Percentiles rank a stretch among this genome's conserved stretches.
Evolutionary conservation across 2,888 invertebrate species (phyloP).

Genomic region (Synergus itoensis): DNA sequence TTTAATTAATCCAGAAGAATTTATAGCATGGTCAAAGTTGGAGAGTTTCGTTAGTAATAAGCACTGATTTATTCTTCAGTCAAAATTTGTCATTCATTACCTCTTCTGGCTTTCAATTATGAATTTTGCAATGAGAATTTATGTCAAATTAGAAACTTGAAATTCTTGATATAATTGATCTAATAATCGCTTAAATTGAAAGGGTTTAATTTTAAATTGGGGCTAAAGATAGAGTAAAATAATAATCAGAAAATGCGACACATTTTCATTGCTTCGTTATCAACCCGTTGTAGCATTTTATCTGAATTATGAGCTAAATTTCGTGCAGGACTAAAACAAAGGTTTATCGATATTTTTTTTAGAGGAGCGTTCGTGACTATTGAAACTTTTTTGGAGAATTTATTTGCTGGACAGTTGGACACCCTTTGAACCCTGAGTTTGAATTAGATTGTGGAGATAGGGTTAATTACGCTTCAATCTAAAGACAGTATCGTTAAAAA

Average conservation of each 20-base stretch:
- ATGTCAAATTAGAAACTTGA: neutral
- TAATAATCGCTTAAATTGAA: no score
- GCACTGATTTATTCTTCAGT: conserved; percentile 26
- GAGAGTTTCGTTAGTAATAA: conserved; percentile 5
- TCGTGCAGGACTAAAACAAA: neutral
- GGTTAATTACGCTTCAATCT: neutral
- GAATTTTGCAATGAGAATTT: conserved; percentile 5
- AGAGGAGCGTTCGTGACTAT: neutral
- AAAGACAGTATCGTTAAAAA: neutral
- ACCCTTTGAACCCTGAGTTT: neutral
- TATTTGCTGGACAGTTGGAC: neutral
- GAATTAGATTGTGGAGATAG: neutral
- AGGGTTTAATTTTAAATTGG: neutral
- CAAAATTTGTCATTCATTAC: conserved; percentile 1
- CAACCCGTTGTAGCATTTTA: neutral
- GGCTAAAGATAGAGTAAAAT: neutral
- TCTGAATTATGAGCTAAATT: neutral
- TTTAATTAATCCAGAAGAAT: neutral
- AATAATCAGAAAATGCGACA: neutral
- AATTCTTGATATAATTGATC: neutral
- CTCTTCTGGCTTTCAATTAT: neutral
- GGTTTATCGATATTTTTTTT: neutral
- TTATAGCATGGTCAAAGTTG: neutral
- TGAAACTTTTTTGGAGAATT: neutral
- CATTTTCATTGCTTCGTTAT: neutral